These are phyloP conservation scores for Nemopilema nomurai DNA, from an alignment of 30 jellyfish, hydroid and myxozoan species.

Conservation along the genomic window DNA sequence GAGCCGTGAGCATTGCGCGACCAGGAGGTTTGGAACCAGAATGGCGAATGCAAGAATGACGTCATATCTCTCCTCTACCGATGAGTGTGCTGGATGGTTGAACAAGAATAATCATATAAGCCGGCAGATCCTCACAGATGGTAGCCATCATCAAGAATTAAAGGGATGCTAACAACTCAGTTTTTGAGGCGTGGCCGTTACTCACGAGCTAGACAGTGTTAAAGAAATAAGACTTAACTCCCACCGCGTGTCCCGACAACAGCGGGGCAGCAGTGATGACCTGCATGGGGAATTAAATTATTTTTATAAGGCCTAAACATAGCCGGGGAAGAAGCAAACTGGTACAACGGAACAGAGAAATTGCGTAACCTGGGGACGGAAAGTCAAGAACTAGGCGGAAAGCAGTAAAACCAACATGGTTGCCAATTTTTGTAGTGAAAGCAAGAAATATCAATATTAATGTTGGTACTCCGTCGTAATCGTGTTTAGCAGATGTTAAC, in stretches of 20 bases:
- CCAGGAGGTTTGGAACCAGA: no score
- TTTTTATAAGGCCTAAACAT: not conserved
- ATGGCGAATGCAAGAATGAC: not conserved
- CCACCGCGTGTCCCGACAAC: conserved; percentile 54
- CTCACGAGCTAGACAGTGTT: conserved; percentile 53
- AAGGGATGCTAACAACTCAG: conserved; percentile 29
- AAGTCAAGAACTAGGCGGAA: no score
- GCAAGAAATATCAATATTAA: no score
- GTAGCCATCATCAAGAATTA: conserved; percentile 39
- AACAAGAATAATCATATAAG: not conserved
- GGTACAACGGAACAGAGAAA: no score
- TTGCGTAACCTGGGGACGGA: no score
- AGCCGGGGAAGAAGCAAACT: not conserved
- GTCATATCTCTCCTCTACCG: not conserved
- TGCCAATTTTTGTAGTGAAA: no score
- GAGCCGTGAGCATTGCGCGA: no score
- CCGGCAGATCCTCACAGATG: conserved; percentile 10
- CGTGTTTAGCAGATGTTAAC: no score
- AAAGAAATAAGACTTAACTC: conserved; percentile 40
- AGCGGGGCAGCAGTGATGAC: conserved; percentile 36
- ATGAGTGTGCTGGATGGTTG: not conserved
- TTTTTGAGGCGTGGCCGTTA: conserved; percentile 51
- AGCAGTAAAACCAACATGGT: no score
- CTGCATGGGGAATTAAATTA: conserved; percentile 1
- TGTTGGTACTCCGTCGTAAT: no score